phyloP scores from a whole-genome alignment of 2,113 vertebrate species.

The Apeltes quadracus region DNA sequence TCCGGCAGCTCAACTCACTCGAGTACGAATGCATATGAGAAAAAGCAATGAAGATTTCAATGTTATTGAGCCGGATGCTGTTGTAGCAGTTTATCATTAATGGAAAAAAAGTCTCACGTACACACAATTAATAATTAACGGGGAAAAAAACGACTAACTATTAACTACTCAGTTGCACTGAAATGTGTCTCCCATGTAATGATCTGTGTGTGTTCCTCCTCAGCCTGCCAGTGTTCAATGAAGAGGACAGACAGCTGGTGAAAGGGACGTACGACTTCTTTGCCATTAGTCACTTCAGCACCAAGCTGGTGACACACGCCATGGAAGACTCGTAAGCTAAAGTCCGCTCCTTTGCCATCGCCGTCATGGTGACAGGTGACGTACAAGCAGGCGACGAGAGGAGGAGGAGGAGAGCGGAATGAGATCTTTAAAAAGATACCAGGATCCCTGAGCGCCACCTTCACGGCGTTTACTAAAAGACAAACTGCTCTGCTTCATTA shows the following conservation, averaged over 20 bases:
- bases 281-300: conserved; percentile 93
- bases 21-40: conserved; percentile 62
- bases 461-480: not conserved
- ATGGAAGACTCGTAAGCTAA: conserved; percentile 82
- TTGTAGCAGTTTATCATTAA: not conserved
- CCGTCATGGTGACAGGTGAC: not conserved
- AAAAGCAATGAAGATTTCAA: not conserved
- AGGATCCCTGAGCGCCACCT: not conserved
- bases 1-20: conserved; percentile 81
- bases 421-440: not conserved
- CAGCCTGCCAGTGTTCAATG: conserved; percentile 89
- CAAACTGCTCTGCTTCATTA: too few relatives aligned
- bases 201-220: not conserved
- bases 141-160: not conserved
- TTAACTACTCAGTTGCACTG: not conserved
- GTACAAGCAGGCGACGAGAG: not conserved
- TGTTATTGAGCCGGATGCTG: not conserved
- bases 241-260: conserved; percentile 84
- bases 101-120: not conserved
- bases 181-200: not conserved
- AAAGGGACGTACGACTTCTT: conserved; percentile 94
- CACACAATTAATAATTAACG: not conserved
- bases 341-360: not conserved
- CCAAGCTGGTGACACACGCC: conserved; percentile 88
- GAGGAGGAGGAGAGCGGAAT: not conserved